A percentile compares a stretch with the other conserved stretches of the same genome.
Evolutionary conservation across 2,113 vertebrate species (phyloP).

Genomic region (Prietella phreatophila): DNA sequence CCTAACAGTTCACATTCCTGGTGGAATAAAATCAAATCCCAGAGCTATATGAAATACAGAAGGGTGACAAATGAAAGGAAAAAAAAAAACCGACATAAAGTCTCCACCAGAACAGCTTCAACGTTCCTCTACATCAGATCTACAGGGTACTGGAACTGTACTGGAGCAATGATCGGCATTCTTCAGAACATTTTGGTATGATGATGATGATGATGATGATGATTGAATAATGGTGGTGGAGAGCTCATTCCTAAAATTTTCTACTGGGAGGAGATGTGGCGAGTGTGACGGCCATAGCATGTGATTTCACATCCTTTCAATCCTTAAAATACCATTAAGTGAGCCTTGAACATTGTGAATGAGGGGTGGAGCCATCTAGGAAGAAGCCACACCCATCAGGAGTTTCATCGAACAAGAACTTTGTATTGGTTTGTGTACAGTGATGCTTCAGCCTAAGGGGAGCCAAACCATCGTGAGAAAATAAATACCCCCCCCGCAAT

Average conservation of each 20-base stretch:
- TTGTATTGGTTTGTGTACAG: not conserved
- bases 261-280: not conserved
- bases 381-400: not conserved
- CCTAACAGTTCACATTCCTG: not conserved
- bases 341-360: not conserved
- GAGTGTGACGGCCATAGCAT: not conserved
- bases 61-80: not conserved
- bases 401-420: not conserved
- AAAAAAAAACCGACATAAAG: not conserved
- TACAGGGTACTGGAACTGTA: not conserved
- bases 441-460: not conserved
- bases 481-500: not conserved
- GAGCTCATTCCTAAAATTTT: not conserved
- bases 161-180: not conserved
- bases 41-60: not conserved
- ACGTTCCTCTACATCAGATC: not conserved
- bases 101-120: not conserved
- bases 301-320: not conserved
- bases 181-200: not conserved
- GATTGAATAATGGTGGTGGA: not conserved
- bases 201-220: not conserved
- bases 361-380: not conserved
- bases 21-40: not conserved
- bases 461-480: not conserved
- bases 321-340: not conserved